Conservation (phyloP, 2,797 vertebrate species). For the Chiloscyllium punctatum region DNA sequence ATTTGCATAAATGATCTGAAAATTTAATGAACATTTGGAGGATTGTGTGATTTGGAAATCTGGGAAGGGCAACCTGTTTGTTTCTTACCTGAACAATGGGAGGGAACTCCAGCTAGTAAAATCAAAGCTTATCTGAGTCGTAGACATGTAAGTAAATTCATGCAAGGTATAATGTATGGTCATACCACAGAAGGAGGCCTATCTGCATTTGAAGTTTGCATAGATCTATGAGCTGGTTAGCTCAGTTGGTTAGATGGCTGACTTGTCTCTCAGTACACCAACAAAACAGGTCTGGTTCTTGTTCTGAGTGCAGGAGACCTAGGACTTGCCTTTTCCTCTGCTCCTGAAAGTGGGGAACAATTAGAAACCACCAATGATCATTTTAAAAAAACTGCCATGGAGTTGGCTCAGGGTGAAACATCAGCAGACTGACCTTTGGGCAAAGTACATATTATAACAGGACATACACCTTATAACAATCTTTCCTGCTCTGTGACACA, state of each 20-base stretch:
- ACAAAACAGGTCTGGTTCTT: background rate
- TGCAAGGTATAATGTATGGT: background rate
- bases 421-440: background rate
- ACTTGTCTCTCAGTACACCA: background rate
- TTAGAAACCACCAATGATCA: background rate
- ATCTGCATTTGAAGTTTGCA: background rate
- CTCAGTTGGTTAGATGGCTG: background rate
- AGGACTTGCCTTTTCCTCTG: background rate
- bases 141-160: background rate
- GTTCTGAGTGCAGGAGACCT: background rate
- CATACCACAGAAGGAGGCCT: background rate
- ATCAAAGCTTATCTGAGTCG: background rate
- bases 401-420: background rate
- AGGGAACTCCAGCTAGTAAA: background rate
- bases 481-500: background rate
- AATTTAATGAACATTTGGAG: background rate
- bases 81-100: background rate
- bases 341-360: background rate
- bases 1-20: background rate
- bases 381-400: background rate
- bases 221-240: background rate
- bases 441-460: background rate
- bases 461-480: background rate
- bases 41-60: background rate
- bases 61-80: background rate